phyloP scores from a whole-genome alignment of 2,888 invertebrate genomes.

The Drymonia ruficornis region DNA sequence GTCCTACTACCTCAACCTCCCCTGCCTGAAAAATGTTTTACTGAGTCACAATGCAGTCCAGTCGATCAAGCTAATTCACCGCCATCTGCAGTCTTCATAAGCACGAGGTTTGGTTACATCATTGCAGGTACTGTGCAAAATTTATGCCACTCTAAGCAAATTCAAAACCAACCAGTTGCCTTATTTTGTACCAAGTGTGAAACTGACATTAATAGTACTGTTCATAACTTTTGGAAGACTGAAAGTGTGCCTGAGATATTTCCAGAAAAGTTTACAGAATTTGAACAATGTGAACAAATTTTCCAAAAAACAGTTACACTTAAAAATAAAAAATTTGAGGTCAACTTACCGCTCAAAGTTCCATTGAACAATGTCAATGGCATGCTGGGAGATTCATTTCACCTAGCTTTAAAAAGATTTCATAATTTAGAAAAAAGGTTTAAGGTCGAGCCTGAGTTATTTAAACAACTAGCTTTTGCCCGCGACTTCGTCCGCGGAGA shows the following conservation, averaged over 20 bases:
- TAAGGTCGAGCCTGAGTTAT: not conserved
- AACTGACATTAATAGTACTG: not conserved
- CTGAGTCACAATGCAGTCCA: not conserved
- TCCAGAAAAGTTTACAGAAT: not conserved
- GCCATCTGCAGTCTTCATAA: not conserved
- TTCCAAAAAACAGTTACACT: not conserved
- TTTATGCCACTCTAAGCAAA: not conserved
- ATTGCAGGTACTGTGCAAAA: not conserved
- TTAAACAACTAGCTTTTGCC: too few species aligned
- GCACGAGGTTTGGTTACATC: not conserved
- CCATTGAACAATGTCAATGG: not conserved
- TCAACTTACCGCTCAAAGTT: not conserved
- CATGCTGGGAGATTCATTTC: not conserved
- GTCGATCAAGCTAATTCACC: not conserved
- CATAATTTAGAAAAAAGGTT: not conserved
- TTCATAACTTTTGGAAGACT: not conserved
- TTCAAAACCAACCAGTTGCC: not conserved
- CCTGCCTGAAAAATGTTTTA: not conserved
- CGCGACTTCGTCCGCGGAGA: too few species aligned
- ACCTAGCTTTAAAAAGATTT: conserved; percentile 2
- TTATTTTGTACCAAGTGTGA: not conserved
- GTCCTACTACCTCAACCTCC: not conserved
- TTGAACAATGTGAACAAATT: not conserved
- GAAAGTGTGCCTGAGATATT: not conserved
- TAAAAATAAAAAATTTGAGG: not conserved